Percentiles rank a stretch among this genome's conserved stretches.
Evolutionary conservation across 1,140 invertebrate genomes (phyloP).

Genomic region (Dinoponera quadriceps): DNA sequence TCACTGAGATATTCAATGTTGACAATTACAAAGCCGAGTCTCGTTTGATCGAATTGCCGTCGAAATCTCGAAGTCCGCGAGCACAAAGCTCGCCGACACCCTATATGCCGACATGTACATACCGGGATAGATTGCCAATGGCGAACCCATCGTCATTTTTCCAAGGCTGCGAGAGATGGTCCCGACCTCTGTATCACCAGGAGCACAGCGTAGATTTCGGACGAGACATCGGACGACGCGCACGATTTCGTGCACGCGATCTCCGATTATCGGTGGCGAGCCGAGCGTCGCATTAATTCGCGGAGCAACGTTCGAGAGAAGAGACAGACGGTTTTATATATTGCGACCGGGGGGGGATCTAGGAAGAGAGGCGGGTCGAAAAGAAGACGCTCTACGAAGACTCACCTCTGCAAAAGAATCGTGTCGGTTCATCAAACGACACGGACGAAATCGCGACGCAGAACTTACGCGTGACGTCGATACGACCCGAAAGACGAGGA

Average conservation of each 20-base stretch:
- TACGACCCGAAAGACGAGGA: not conserved
- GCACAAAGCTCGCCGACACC: not conserved
- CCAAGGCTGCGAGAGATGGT: constrained; percentile 44
- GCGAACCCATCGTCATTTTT: constrained; percentile 61
- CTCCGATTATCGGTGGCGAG: constrained; percentile 59
- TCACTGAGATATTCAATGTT: not conserved
- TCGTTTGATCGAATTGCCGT: not conserved
- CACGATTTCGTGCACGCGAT: constrained; percentile 67
- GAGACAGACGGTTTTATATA: no score
- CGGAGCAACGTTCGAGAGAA: not conserved
- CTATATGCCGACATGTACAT: constrained; percentile 26
- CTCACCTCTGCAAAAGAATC: no score
- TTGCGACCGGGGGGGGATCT: no score
- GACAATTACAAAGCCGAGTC: not conserved
- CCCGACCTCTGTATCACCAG: constrained; percentile 41
- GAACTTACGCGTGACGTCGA: not conserved
- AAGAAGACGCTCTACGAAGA: no score
- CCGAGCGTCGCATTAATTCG: constrained; percentile 27
- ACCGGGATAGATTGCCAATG: constrained; percentile 57
- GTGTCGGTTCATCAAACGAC: no score
- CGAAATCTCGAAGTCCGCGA: not conserved
- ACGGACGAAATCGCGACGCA: no score
- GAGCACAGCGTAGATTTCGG: constrained; percentile 66
- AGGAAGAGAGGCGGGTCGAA: not conserved
- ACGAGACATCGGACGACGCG: constrained; percentile 49